Evolutionary conservation across 2,113 vertebrate genomes (phyloP).

Genomic region (Tympanuchus pallidicinctus): DNA sequence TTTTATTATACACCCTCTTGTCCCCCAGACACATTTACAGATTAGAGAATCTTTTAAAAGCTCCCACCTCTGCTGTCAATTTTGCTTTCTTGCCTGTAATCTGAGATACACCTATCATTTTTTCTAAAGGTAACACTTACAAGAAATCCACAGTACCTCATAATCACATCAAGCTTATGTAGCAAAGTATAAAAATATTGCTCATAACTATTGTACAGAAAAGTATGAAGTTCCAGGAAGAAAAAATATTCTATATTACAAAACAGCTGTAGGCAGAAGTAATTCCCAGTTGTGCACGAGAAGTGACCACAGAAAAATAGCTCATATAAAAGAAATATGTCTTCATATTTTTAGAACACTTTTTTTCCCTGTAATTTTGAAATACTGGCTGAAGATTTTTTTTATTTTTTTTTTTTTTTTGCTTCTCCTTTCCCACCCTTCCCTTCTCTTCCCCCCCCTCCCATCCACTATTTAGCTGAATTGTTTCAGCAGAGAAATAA

Average conservation of each 20-base stretch:
- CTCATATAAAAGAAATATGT: not conserved
- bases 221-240: not conserved
- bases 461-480: not conserved
- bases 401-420: not conserved
- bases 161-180: not conserved
- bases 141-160: not conserved
- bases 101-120: not conserved
- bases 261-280: slow-evolving; percentile 8
- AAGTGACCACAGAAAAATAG: not conserved
- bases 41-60: not conserved
- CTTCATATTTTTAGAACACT: not conserved
- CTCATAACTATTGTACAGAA: not conserved
- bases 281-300: accelerated
- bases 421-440: no score
- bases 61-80: not conserved
- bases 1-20: not conserved
- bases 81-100: not conserved
- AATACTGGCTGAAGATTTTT: not conserved
- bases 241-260: not conserved
- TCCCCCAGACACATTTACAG: not conserved
- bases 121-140: not conserved
- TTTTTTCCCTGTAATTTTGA: not conserved
- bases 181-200: not conserved
- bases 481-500: not conserved
- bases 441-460: no score